Evolutionary conservation across 2,888 invertebrate species (phyloP), one percentile per base, ranked within the genome.

Genomic region (Melikaiella ostensackeni): DNA sequence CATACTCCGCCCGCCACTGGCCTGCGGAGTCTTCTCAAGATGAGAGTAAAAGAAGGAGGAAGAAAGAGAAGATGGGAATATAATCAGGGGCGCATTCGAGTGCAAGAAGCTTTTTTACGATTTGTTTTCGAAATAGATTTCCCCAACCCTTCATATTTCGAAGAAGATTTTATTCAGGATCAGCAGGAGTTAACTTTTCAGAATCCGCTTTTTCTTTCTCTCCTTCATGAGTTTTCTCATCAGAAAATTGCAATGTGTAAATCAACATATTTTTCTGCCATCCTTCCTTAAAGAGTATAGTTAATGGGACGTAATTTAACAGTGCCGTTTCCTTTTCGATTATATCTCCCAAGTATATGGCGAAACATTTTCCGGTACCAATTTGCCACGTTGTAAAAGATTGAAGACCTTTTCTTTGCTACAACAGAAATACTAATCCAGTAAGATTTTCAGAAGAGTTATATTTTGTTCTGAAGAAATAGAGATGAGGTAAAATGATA

Each of bases 1-100:
- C 86, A 88, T 89, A 87, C 88, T 83, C 88, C 86, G 84, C 84
- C 85, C 86, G 83, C 79, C 79, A 78, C 75, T 62, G 81, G 76
- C 70, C 46, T 70, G 27, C n/a, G 16, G 75, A 59, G 76, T 30
- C 50, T 50, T 50, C 50, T 19, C 50, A 50, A 70, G 70, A 70
- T 21, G 50, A 57, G 73, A 66, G 78, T 74, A 73, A 76, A 27
- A 77, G 78, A 66, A 82, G 78, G 76, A 80, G 75, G 77, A 66
- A 27, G 70, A 70, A 30, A 50, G 30, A 70, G 70, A 70, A 70
- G 50, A 70, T 70, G 33, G n/a, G 70, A 70, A 70, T 70, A 70
- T 70, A 70, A 70, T 50, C 70, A 70, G 70, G 70, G 70, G 70
- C 70, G 70, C 50, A 70, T 70, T 70, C 50, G 50, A 27, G 30